Conservation (phyloP, 2,888 invertebrate species). For the Pheosia tremula region DNA sequence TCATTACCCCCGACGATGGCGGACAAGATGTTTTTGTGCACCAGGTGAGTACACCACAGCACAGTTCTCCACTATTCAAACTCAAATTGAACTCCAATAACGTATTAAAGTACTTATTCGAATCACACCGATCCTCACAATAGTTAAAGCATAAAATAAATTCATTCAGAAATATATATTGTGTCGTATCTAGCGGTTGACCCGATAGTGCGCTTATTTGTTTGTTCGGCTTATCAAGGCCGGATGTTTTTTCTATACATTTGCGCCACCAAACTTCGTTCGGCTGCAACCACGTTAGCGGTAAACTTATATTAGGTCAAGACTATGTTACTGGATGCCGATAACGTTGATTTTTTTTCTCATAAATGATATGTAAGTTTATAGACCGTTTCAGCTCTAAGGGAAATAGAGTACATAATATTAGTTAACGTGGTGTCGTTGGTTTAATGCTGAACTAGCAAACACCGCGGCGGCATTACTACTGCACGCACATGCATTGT, state of each 20-base stretch:
- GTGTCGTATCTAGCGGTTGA: conserved; percentile 78
- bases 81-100: neutral
- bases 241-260: conserved; percentile 84
- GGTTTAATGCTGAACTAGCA: conserved; percentile 28
- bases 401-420: conserved; percentile 45
- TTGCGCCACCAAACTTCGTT: conserved; percentile 77
- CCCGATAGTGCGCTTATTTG: conserved; percentile 82
- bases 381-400: conserved; percentile 39
- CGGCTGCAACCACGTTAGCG: conserved; percentile 68
- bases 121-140: conserved; percentile 29
- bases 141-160: conserved; percentile 62
- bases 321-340: conserved; percentile 66
- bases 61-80: neutral
- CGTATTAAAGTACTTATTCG: conserved; percentile 10
- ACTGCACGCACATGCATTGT: conserved; percentile 18
- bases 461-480: conserved; percentile 7
- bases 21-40: conserved; percentile 97
- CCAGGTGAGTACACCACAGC: conserved; percentile 86
- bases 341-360: conserved; percentile 67
- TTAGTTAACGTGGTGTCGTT: conserved; percentile 34
- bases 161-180: conserved; percentile 70
- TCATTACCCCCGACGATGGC: conserved; percentile 95
- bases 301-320: conserved; percentile 76
- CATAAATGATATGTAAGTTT: conserved; percentile 53
- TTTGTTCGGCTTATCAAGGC: conserved; percentile 82